Evolutionary conservation across 2,797 vertebrate species (phyloP), one percentile per base, ranked within the genome.

Genomic region (Notolabrus celidotus): DNA sequence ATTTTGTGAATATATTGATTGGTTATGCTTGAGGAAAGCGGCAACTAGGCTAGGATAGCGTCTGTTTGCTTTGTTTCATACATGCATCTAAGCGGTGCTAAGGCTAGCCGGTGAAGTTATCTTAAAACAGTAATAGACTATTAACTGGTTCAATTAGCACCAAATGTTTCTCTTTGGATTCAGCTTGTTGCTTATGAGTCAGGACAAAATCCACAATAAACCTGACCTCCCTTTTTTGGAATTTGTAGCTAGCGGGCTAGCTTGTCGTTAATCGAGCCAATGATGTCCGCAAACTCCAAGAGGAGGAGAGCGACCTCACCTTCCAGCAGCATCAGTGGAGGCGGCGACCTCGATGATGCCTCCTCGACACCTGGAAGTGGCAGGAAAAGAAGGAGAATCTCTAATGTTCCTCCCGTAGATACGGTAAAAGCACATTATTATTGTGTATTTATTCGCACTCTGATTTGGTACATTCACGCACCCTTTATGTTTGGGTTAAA

Each of bases 231-330:
- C 0, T 29, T 31, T 31, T 23, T 41, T 7, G 45, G 23, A 19
- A 23, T 19, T 46, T 50, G 29, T 65, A 87, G 83, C 74, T 79
- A 69, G 77, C 64, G 60, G 74, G 82, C 80, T 89, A 81, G 84
- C 64, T 71, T 67, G 77, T 61, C 74, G 56, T 80, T 46, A 45
- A 75, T 74, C 16, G 58, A 72, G 41, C 42, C 57, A 74, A 61
- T 77, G 22, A 87, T 89, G 95, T 95, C 96, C 77, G 95, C 97
- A 94, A 97, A 94, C 93, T 96, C 96, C 83, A 99, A 99, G 92
- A 95, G 98, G 89, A 95, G 97, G 92, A 95, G 98, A 93, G 96
- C 97, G 52, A 98, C 97, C 29, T 99, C 98, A 25, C 97, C 98
- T 62, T 97, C 96, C 85, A 99, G 97, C 91, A 99, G 97, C 23